Evolutionary conservation across 1,140 invertebrate genomes (phyloP).

Genomic region (Pseudobourletiella spinata): DNA sequence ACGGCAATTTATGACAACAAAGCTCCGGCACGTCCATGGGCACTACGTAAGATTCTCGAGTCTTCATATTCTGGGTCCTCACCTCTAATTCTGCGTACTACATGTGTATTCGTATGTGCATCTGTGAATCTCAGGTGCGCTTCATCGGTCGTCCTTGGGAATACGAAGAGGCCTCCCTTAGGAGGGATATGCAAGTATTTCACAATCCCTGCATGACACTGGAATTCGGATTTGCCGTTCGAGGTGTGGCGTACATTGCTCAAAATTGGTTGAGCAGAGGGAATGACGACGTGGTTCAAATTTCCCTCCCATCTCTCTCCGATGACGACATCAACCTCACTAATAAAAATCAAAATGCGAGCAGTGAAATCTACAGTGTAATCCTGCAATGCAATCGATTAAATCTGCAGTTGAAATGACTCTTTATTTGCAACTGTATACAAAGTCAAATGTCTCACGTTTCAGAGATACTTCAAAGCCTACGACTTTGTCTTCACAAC

Average conservation of each 20-base stretch:
- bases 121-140: not conserved
- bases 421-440: too few species aligned
- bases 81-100: not conserved
- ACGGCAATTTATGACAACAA: not conserved
- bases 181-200: not conserved
- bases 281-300: not conserved
- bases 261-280: not conserved
- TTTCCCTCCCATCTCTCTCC: not conserved
- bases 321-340: too few species aligned
- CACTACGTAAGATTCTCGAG: slow-evolving; percentile 4
- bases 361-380: too few species aligned
- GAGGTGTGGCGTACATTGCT: not conserved
- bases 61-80: too few species aligned
- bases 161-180: not conserved
- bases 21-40: not conserved
- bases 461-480: not conserved
- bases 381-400: too few species aligned
- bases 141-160: not conserved
- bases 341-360: too few species aligned
- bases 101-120: not conserved
- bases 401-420: too few species aligned
- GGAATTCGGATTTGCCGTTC: not conserved
- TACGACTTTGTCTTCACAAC: not conserved
- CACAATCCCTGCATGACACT: slow-evolving; percentile 4
- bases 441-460: too few species aligned